Conservation (phyloP, 2,113 vertebrate species). For the Rhagologus leucostigma region DNA sequence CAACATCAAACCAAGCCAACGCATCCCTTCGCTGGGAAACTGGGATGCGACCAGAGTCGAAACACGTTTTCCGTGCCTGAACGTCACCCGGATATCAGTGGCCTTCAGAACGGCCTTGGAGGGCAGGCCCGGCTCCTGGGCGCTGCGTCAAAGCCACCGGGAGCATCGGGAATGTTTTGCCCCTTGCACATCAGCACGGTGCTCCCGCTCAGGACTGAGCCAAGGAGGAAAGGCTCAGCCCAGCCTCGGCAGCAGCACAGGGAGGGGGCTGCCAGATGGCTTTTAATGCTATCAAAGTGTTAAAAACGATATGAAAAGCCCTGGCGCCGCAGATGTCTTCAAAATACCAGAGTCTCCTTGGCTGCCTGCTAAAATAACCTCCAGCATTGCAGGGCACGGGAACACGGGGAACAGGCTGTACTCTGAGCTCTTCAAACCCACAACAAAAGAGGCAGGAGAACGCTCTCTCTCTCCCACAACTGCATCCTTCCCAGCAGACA, state of each 20-base stretch:
- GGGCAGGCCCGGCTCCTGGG: background rate
- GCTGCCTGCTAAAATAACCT: conserved; percentile 63
- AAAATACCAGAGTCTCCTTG: conserved; percentile 64
- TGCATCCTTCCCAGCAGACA: conserved; percentile 25
- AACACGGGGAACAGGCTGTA: conserved; percentile 51
- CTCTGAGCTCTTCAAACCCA: conserved; percentile 28
- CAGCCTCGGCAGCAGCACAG: background rate
- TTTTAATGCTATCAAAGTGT: conserved; percentile 44
- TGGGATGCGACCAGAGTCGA: background rate
- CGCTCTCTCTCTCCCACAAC: background rate
- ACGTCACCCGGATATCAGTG: background rate
- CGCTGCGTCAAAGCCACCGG: background rate
- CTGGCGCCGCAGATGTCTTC: conserved; percentile 56
- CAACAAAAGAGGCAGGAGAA: conserved; percentile 22
- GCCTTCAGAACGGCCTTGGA: background rate
- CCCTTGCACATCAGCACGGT: rapidly evolving
- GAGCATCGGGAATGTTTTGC: background rate
- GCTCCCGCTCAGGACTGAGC: rapidly evolving
- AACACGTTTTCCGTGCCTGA: background rate
- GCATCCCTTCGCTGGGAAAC: background rate
- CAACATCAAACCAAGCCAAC: background rate
- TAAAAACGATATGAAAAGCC: conserved; percentile 31
- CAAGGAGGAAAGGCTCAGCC: background rate
- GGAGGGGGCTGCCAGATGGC: background rate
- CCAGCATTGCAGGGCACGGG: conserved; percentile 41